Evolutionary conservation across 2,888 invertebrate species (phyloP), one percentile per base, ranked within the genome.

Genomic region (Drosophila kambysellisi): DNA sequence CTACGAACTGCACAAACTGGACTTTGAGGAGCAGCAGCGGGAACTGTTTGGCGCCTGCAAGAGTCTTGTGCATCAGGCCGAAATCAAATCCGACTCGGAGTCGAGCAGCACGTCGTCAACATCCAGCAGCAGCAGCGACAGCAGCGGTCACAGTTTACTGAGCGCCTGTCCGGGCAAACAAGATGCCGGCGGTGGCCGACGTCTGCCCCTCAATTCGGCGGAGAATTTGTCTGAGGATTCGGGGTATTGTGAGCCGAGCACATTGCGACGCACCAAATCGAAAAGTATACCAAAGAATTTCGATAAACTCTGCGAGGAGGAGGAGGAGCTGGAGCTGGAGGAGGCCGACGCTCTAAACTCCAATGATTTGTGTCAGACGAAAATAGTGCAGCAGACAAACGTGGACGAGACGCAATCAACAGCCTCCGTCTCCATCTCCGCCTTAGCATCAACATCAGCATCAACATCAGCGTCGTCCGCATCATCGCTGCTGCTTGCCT

Each of bases 221-320:
- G 96, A 97, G 91, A 96, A 96, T 94, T 94, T 97, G 78, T 96
- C 96, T 90, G 96, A 97, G 92, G 96, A 97, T 92, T 96, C 96
- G 86, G 96, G 96, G 62, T 96, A 96, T 93, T 95, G 96, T 89
- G 96, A 96, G 78, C 91, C 91, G 35, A 85, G 90, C 43, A 84
- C 91, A 52, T 63, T 91, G 81, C 76, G 89, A 12, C 85, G 91
- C 41, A 76, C 84, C 41, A 94, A 94, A 85, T 94, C 94, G 35
- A 94, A 93, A 80, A 94, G 93, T 70, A 94, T 94, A 78, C 94
- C 94, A 58, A 93, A 93, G 88, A 93, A 94, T 83, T 92, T 93
- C 79, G 93, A 93, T 59, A 92, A 93, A 70, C 92, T 93, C 66
- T 93, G 89, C 77, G 93, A 93, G 76, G 93, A 92, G 76, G 92